A percentile compares a stretch with the other conserved stretches of the same genome.
These are phyloP conservation scores for Ctenosaura bakeri DNA, from an alignment of 2,797 vertebrate genomes.

Conservation along the genomic window DNA sequence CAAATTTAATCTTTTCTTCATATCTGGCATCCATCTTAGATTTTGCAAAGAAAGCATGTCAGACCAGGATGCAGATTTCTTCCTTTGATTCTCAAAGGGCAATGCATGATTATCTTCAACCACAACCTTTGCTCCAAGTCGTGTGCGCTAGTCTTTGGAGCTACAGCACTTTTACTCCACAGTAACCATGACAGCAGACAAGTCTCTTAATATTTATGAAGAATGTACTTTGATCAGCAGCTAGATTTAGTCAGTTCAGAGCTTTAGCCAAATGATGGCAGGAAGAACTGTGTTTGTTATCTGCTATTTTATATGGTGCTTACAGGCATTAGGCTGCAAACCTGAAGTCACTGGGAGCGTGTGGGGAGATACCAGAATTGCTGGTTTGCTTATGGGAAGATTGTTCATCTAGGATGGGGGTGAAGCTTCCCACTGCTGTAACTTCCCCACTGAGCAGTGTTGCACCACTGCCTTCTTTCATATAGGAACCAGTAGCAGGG, in stretches of 20 bases:
- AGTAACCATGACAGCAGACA: slow-evolving; percentile 9
- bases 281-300: not conserved
- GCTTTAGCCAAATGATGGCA: not conserved
- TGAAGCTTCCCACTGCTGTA: not conserved
- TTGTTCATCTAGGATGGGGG: not conserved
- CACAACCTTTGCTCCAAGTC: not conserved
- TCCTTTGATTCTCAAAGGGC: slow-evolving; percentile 8
- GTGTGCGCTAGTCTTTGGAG: not conserved
- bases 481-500: not conserved
- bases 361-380: too few species aligned
- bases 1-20: slow-evolving; percentile 47
- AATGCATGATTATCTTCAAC: not conserved
- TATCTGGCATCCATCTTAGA: accelerated
- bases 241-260: slow-evolving; percentile 8
- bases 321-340: not conserved
- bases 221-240: slow-evolving; percentile 21
- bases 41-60: not conserved
- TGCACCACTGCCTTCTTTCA: too few species aligned
- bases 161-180: not conserved
- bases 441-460: not conserved
- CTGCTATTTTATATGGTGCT: not conserved
- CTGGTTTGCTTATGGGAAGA: not conserved
- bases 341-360: not conserved
- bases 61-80: not conserved
- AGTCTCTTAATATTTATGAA: slow-evolving; percentile 23